These are phyloP conservation scores for Stenopsyche tienmushanensis DNA, from an alignment of 1,140 invertebrate genomes.

Conservation along the genomic window DNA sequence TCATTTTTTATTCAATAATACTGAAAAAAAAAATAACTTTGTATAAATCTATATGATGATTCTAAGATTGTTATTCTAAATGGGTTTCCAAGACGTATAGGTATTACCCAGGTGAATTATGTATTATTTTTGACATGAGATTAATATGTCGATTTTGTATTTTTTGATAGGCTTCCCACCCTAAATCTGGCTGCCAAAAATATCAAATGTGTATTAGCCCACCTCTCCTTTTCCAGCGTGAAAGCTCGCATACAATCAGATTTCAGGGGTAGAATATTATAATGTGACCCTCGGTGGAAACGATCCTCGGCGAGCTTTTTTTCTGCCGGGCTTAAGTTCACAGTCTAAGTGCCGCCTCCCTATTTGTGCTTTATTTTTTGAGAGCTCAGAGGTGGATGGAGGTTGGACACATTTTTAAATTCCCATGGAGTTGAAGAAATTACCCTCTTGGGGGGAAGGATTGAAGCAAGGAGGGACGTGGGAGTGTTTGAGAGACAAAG, in stretches of 20 bases:
- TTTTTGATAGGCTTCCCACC: too few species aligned
- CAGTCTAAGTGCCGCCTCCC: constrained; percentile 27
- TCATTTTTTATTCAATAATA: too few species aligned
- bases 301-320: background rate
- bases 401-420: constrained; percentile 38
- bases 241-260: constrained; percentile 30
- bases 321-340: constrained; percentile 1
- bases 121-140: too few species aligned
- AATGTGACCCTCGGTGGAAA: constrained; percentile 14
- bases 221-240: constrained; percentile 21
- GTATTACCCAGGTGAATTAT: too few species aligned
- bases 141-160: too few species aligned
- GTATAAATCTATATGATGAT: too few species aligned
- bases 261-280: constrained; percentile 25
- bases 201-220: constrained; percentile 37
- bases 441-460: constrained; percentile 27
- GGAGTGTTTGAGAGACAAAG: constrained; percentile 14
- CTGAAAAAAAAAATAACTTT: too few species aligned
- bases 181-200: constrained; percentile 31
- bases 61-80: too few species aligned
- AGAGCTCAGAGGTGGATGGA: constrained; percentile 20
- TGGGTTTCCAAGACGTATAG: too few species aligned
- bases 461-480: constrained; percentile 14
- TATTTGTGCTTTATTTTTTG: constrained; percentile 31
- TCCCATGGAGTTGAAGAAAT: constrained; percentile 37